Evolutionary conservation across 2,888 invertebrate genomes (phyloP).

Genomic region (Dioctria rufipes): DNA sequence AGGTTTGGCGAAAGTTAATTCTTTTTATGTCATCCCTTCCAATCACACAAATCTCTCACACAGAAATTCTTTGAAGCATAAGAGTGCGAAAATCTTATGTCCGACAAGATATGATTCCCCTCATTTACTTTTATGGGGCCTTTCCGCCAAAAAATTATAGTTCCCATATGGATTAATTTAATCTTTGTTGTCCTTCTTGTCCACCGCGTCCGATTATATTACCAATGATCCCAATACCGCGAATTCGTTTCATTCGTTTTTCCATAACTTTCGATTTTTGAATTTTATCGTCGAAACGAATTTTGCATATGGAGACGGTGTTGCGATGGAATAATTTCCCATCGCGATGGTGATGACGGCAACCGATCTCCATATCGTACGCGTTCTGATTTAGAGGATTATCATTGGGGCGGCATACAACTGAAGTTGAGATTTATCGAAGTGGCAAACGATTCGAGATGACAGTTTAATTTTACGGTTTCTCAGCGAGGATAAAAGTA

Average conservation of each 20-base stretch:
- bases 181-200: constrained; percentile 53
- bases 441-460: constrained; percentile 69
- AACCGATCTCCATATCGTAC: constrained; percentile 27
- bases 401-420: constrained; percentile 29
- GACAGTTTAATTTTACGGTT: constrained; percentile 72
- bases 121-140: constrained; percentile 9
- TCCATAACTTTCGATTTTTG: constrained; percentile 42
- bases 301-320: background rate
- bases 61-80: constrained; percentile 27
- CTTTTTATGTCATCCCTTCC: background rate
- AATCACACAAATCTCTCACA: background rate
- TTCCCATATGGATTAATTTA: constrained; percentile 51
- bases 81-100: constrained; percentile 44
- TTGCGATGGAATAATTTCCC: constrained; percentile 27
- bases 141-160: constrained; percentile 4
- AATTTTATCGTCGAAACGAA: constrained; percentile 8
- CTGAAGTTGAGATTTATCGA: constrained; percentile 70
- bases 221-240: constrained; percentile 30
- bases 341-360: background rate
- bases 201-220: constrained; percentile 50
- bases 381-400: constrained; percentile 49
- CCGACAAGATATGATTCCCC: constrained; percentile 42
- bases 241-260: constrained; percentile 23
- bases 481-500: constrained; percentile 60
- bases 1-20: background rate